phyloP scores from a whole-genome alignment of 2,888 invertebrate genomes.

The Hylaea fasciaria region DNA sequence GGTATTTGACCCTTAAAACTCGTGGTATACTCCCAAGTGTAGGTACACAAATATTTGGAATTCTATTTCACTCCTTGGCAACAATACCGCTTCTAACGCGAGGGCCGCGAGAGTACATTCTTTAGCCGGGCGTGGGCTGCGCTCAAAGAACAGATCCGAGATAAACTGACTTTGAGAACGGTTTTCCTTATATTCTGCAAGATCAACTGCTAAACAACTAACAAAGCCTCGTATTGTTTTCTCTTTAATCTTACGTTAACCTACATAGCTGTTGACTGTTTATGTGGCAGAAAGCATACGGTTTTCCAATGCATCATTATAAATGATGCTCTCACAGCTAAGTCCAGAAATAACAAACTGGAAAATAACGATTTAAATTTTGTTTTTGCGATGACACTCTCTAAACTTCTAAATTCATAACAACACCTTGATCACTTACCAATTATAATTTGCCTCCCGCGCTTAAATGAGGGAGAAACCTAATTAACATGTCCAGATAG shows the following conservation, averaged over 20 bases:
- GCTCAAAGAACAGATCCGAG: conserved; percentile 5
- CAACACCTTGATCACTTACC: too few species aligned
- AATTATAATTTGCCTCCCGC: too few species aligned
- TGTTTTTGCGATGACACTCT: too few species aligned
- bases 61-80: conserved; percentile 20
- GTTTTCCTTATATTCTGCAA: conserved; percentile 20
- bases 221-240: conserved; percentile 12
- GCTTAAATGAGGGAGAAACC: too few species aligned
- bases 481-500: too few species aligned
- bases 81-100: conserved; percentile 15
- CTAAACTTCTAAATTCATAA: too few species aligned
- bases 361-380: too few species aligned
- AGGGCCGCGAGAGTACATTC: conserved; percentile 15
- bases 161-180: conserved; percentile 23
- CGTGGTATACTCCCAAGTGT: conserved; percentile 3
- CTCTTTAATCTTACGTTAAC: not conserved
- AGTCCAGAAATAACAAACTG: too few species aligned
- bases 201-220: conserved; percentile 23
- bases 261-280: not conserved
- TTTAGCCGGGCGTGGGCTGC: conserved; percentile 19
- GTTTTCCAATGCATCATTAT: not conserved
- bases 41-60: conserved; percentile 8
- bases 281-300: not conserved
- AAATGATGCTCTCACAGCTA: too few species aligned
- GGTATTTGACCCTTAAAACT: conserved; percentile 14